A percentile compares a stretch with the other conserved stretches of the same genome.
These are phyloP conservation scores for Drosophila koepferae DNA, from an alignment of 2,888 invertebrate species.

Conservation along the genomic window DNA sequence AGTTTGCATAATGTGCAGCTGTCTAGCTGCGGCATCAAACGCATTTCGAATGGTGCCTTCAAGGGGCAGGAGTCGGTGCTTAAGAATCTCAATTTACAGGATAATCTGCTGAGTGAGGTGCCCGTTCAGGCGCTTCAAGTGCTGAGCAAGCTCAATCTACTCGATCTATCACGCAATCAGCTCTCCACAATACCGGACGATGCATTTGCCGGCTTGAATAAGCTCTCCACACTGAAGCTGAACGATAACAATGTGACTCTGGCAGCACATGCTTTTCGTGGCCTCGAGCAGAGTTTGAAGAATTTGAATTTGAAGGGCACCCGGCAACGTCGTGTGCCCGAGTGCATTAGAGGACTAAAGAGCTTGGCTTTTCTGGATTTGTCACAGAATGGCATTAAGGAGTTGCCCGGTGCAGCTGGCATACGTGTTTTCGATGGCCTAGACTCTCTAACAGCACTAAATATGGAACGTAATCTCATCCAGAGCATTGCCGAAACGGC, in stretches of 20 bases:
- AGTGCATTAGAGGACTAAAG: constrained; percentile 91
- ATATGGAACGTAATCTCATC: constrained; percentile 94
- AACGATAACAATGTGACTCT: constrained; percentile 95
- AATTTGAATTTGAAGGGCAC: constrained; percentile 96
- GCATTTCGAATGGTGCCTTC: constrained; percentile 91
- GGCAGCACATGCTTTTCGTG: constrained; percentile 89
- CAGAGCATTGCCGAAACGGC: constrained; percentile 91
- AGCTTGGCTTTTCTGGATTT: constrained; percentile 95
- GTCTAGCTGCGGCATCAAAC: constrained; percentile 92
- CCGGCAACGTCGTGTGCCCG: constrained; percentile 91
- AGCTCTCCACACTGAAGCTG: constrained; percentile 92
- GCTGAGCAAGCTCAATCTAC: constrained; percentile 90
- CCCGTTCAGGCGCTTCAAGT: constrained; percentile 90
- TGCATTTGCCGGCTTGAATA: constrained; percentile 90
- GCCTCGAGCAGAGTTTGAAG: constrained; percentile 92
- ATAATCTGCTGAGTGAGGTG: constrained; percentile 92
- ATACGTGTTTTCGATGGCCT: constrained; percentile 90
- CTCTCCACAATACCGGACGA: constrained; percentile 90
- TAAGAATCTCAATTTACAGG: constrained; percentile 93
- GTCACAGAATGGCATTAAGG: constrained; percentile 94
- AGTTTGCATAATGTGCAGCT: constrained; percentile 93
- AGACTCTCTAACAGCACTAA: constrained; percentile 91
- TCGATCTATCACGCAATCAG: constrained; percentile 94
- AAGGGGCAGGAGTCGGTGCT: constrained; percentile 92
- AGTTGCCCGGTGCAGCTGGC: constrained; percentile 90